Conservation (phyloP, 2,888 invertebrate genomes). For the Brachylomia viminalis region DNA sequence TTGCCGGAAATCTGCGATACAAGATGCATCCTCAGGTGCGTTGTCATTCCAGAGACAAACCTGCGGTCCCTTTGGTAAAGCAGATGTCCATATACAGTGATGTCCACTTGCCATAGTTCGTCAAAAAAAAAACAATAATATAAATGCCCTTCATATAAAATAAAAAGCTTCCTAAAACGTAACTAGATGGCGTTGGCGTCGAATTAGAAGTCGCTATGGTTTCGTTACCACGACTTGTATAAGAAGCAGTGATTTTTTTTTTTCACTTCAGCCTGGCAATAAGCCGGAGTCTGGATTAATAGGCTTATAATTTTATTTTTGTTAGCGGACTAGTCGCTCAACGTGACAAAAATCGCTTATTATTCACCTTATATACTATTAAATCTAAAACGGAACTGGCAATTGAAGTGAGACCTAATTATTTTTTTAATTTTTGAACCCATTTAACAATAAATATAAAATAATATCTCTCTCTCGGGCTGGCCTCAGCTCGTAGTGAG, state of each 20-base stretch:
- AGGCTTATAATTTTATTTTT: conserved; percentile 24
- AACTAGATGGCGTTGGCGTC: conserved; percentile 35
- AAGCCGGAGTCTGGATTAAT: conserved; percentile 39
- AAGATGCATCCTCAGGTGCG: no score
- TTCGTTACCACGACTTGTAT: conserved; percentile 14
- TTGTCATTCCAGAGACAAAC: neutral
- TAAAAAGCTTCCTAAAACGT: neutral
- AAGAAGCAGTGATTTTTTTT: rapidly evolving
- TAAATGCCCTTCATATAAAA: neutral
- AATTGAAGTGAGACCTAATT: no score
- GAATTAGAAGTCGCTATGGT: conserved; percentile 37
- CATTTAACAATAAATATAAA: no score
- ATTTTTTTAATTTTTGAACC: no score
- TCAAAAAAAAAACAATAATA: neutral
- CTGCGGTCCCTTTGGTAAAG: neutral
- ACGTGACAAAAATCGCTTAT: neutral
- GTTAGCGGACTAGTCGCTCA: neutral
- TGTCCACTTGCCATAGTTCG: neutral
- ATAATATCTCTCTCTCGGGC: no score
- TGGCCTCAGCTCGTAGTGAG: no score
- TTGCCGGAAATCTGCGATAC: no score
- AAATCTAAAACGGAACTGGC: no score
- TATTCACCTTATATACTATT: no score
- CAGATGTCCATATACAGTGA: neutral
- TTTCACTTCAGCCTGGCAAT: neutral